A percentile compares a stretch with the other conserved stretches of the same genome.
phyloP scores from a whole-genome alignment of 2,113 vertebrate genomes.

The Scolopax mira region DNA sequence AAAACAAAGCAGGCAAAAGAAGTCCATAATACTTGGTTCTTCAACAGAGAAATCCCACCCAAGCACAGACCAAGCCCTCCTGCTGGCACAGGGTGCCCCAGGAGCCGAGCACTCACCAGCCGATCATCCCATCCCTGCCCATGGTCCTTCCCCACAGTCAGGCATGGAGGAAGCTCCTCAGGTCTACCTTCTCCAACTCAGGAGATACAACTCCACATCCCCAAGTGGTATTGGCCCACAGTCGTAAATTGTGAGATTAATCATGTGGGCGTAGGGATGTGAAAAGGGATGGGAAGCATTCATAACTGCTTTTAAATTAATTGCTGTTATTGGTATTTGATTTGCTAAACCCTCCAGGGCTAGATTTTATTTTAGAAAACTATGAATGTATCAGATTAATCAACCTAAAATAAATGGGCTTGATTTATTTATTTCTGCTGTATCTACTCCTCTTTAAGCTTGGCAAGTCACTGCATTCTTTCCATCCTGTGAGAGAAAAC shows the following conservation, averaged over 20 bases:
- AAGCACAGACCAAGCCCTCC: background rate
- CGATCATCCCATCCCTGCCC: background rate
- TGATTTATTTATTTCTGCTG: constrained; percentile 57
- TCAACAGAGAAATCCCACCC: background rate
- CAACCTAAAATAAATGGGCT: constrained; percentile 48
- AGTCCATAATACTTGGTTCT: background rate
- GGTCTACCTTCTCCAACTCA: background rate
- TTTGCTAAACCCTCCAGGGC: constrained; percentile 24
- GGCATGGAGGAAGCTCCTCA: background rate
- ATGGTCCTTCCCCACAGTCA: fast-evolving
- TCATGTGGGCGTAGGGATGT: background rate
- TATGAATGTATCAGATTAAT: constrained; percentile 39
- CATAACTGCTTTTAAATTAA: constrained; percentile 39
- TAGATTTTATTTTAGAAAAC: constrained; percentile 48
- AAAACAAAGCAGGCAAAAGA: background rate
- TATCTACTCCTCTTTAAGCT: constrained; percentile 32
- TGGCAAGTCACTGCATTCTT: constrained; percentile 44
- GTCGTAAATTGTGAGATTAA: background rate
- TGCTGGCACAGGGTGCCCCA: background rate
- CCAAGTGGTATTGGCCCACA: background rate
- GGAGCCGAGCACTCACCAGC: background rate
- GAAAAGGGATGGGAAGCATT: constrained; percentile 21
- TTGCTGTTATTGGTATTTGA: constrained; percentile 22
- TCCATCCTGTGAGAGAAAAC: constrained; percentile 30
- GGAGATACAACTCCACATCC: background rate